phyloP scores from a whole-genome alignment of 2,113 vertebrate species.

The Ursus arctos region DNA sequence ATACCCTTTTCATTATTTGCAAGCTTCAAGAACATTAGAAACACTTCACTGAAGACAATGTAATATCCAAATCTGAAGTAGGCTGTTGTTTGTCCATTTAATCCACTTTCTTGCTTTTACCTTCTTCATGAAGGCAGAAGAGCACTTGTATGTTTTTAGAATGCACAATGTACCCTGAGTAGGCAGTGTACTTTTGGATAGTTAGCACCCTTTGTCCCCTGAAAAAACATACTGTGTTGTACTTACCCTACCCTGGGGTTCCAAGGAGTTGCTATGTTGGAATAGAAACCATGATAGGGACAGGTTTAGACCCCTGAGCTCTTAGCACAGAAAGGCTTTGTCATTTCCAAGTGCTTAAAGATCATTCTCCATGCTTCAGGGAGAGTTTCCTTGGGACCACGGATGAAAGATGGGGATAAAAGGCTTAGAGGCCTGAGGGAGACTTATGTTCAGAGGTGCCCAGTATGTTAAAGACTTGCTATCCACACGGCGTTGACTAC shows the following conservation, averaged over 20 bases:
- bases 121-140: slow-evolving; percentile 67
- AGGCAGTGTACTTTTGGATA: slow-evolving; percentile 74
- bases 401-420: neutral
- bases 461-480: slow-evolving; percentile 19
- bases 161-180: slow-evolving; percentile 54
- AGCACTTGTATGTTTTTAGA: slow-evolving; percentile 74
- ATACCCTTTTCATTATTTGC: slow-evolving; percentile 81
- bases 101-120: slow-evolving; percentile 76
- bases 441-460: neutral
- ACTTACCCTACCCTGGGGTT: neutral
- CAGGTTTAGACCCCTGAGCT: neutral
- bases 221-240: neutral
- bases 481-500: neutral
- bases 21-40: slow-evolving; percentile 80
- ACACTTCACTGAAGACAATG: slow-evolving; percentile 68
- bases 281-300: neutral
- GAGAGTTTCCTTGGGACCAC: neutral
- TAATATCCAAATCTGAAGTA: slow-evolving; percentile 70
- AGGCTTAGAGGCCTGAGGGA: neutral
- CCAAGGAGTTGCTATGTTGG: neutral
- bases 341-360: neutral
- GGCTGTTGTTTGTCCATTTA: slow-evolving; percentile 72
- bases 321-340: neutral
- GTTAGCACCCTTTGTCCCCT: slow-evolving; percentile 56
- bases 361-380: neutral